Base-by-base conservation (phyloP, 92 coral and sea anemone genomes). In the Siderastrea siderea region DNA sequence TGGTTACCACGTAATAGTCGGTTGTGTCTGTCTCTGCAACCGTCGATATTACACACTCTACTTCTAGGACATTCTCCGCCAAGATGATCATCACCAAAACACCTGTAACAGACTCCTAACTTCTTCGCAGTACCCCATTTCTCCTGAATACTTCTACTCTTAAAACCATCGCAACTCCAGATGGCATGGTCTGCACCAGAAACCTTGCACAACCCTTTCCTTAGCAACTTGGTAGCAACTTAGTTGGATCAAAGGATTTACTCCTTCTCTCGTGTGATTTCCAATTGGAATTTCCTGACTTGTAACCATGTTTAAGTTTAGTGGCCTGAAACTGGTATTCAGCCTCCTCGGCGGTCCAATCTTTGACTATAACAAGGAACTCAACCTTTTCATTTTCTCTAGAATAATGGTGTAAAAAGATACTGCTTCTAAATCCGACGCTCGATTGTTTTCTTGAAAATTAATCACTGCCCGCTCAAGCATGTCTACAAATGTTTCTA, bases 341-440 rank as follows among this genome's bases (percentile, higher is more conserved):
- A 9, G 74, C 74, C 17, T 80, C 84, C 15, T 80, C 47, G 0
- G 74, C 57, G 47, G 61, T 26, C 84, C 74, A 79, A 13, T 47
- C 48, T 62, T 63, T 47, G 57, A 79, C 59, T 16, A 58, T 63
- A 47, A 47, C 11, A 2, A 77, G 68, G 7, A 73, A 63, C 84
- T 80, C 52, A 10, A 49, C 19, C 38, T 44, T 50, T 68, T 26
- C 3, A 50, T 66, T 77, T 89, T 89, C 75, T 94, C 93, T 16
- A 86, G 63, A n/a, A 93, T 80, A 62, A 80, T 84, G 38, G 87
- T 88, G 53, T 91, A 88, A 74, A 93, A 71, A 19, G 94, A 88
- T 71, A 93, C 96, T 9, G 70, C 85, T 80, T 91, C 94, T 62
- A 93, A 80, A 49, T 90, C 96, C 58, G 94, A 84, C n/a, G 54